A percentile compares a stretch with the other conserved stretches of the same genome.
These are phyloP conservation scores for Poeciliopsis prolifica DNA, from an alignment of 2,113 vertebrate species.

Conservation along the genomic window DNA sequence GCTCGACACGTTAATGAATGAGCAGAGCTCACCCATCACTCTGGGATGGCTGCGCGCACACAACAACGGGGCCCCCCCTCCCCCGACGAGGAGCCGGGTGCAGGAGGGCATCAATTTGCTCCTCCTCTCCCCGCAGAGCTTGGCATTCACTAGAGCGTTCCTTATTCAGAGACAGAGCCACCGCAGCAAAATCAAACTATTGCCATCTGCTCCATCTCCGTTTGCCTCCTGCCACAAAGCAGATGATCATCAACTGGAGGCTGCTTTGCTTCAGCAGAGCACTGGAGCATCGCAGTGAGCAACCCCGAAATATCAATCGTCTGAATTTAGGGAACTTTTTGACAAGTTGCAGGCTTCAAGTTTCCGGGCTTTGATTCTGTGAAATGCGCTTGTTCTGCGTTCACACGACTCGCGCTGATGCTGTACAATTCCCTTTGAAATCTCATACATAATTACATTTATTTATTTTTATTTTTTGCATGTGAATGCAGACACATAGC, in stretches of 20 bases:
- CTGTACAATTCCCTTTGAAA: constrained; percentile 39
- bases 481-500: constrained; percentile 37
- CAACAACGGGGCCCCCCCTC: constrained; percentile 55
- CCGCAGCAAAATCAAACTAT: constrained; percentile 71
- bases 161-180: constrained; percentile 77
- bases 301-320: constrained; percentile 64
- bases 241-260: constrained; percentile 76
- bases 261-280: constrained; percentile 63
- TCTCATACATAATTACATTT: constrained; percentile 42
- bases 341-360: constrained; percentile 49
- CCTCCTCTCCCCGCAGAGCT: constrained; percentile 76
- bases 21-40: constrained; percentile 62
- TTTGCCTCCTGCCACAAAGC: constrained; percentile 67
- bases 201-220: constrained; percentile 77
- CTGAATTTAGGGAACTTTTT: constrained; percentile 56
- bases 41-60: constrained; percentile 59
- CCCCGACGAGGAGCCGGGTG: constrained; percentile 56
- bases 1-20: constrained; percentile 70
- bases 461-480: background rate
- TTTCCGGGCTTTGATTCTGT: constrained; percentile 36
- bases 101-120: constrained; percentile 74
- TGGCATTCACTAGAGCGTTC: constrained; percentile 76
- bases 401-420: constrained; percentile 33
- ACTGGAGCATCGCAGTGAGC: constrained; percentile 51
- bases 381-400: constrained; percentile 40